Conservation (phyloP, 1,140 invertebrate species). For the Diploscapter pachys region DNA sequence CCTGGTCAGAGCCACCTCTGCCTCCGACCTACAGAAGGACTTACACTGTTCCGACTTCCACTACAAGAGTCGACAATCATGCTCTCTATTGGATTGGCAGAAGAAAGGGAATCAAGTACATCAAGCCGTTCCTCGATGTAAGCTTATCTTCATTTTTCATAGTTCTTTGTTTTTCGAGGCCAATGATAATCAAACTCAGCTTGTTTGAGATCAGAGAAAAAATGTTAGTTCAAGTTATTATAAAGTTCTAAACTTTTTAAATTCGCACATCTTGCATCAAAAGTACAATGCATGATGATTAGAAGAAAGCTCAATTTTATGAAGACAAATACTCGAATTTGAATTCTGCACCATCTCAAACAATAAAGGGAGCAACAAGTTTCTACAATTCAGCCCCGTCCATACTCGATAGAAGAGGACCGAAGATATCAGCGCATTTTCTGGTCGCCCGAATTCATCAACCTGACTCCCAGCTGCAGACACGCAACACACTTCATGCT, state of each 20-base stretch:
- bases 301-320: too few species aligned
- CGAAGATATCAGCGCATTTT: constrained; percentile 28
- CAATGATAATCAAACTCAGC: not conserved
- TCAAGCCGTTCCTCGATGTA: constrained; percentile 22
- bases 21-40: constrained; percentile 10
- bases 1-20: constrained; percentile 12
- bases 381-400: too few species aligned
- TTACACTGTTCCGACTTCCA: constrained; percentile 25
- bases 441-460: constrained; percentile 30
- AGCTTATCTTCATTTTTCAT: not conserved
- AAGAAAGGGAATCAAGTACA: constrained; percentile 18
- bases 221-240: not conserved
- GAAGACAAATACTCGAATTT: too few species aligned
- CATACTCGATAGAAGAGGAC: constrained; percentile 13
- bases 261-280: not conserved
- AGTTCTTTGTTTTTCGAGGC: not conserved
- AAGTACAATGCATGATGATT: too few species aligned
- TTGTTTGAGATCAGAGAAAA: not conserved
- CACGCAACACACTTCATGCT: constrained; percentile 29
- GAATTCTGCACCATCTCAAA: too few species aligned
- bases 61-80: constrained; percentile 21
- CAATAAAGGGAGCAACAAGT: too few species aligned
- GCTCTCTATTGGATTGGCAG: constrained; percentile 27
- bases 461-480: constrained; percentile 20
- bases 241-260: not conserved